These are phyloP conservation scores for Moxostoma hubbsi DNA, from an alignment of 2,797 vertebrate species.

Conservation along the genomic window DNA sequence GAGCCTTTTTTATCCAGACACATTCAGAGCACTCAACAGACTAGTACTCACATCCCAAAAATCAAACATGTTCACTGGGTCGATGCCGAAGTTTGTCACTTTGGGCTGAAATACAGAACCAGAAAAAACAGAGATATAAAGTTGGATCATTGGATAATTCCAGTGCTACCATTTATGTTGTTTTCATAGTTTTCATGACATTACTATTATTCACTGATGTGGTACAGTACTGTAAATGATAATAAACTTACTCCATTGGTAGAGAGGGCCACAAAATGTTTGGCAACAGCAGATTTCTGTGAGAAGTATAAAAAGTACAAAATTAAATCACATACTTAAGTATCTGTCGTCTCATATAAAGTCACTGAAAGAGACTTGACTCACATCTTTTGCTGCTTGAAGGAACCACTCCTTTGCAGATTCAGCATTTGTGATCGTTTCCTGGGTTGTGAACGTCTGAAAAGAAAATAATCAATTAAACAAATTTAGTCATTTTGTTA, in stretches of 20 bases:
- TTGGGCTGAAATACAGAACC: constrained; percentile 80
- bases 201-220: too few species aligned
- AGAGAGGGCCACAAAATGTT: constrained; percentile 95
- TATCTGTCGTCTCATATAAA: neutral
- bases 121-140: neutral
- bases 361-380: constrained; percentile 58
- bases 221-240: neutral
- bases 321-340: neutral
- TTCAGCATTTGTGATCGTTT: constrained; percentile 97
- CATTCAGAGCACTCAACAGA: neutral
- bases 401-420: constrained; percentile 96
- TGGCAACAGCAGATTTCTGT: constrained; percentile 87
- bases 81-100: constrained; percentile 96
- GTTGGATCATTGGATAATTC: too few species aligned
- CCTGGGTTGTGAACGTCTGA: constrained; percentile 96
- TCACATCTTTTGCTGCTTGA: constrained; percentile 86
- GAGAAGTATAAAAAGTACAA: constrained; percentile 35
- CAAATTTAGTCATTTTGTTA: neutral
- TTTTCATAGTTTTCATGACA: too few species aligned
- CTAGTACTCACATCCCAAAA: constrained; percentile 96
- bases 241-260: constrained; percentile 89
- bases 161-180: too few species aligned
- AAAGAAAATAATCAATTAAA: neutral
- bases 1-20: constrained; percentile 23
- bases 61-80: constrained; percentile 95